Evolutionary conservation across 2,797 vertebrate genomes (phyloP).

Genomic region (Cossypha niveicapilla): DNA sequence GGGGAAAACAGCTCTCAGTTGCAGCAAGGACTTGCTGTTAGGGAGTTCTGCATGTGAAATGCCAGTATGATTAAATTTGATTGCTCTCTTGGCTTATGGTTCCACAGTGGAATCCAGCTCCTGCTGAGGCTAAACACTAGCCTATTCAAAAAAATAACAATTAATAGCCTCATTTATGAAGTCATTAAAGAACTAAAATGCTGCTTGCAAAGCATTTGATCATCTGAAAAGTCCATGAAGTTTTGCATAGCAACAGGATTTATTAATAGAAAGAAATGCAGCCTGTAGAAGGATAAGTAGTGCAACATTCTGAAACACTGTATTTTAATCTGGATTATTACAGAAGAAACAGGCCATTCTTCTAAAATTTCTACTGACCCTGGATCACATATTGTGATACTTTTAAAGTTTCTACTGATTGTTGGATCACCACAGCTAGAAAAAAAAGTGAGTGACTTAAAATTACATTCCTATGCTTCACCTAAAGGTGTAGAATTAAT

Average conservation of each 20-base stretch:
- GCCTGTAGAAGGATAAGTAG: background rate
- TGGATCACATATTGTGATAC: background rate
- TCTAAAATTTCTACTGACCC: background rate
- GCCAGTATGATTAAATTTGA: background rate
- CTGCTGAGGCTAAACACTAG: background rate
- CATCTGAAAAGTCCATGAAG: background rate
- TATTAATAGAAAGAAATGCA: background rate
- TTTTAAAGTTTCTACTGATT: background rate
- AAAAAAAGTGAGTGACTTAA: background rate
- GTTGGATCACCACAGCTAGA: background rate
- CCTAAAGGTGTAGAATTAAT: background rate
- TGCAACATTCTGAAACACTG: background rate
- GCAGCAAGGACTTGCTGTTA: background rate
- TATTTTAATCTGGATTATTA: background rate
- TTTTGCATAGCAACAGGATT: background rate
- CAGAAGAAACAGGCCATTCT: background rate
- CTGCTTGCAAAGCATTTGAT: background rate
- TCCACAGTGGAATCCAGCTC: background rate
- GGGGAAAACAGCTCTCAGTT: background rate
- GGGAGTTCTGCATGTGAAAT: background rate
- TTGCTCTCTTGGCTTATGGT: background rate
- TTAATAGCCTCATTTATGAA: background rate
- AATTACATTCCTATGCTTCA: background rate
- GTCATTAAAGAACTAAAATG: background rate
- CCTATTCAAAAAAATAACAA: background rate